These are phyloP conservation scores for Sebastes trivittatus DNA, from an alignment of 2,797 vertebrate species.

Conservation along the genomic window DNA sequence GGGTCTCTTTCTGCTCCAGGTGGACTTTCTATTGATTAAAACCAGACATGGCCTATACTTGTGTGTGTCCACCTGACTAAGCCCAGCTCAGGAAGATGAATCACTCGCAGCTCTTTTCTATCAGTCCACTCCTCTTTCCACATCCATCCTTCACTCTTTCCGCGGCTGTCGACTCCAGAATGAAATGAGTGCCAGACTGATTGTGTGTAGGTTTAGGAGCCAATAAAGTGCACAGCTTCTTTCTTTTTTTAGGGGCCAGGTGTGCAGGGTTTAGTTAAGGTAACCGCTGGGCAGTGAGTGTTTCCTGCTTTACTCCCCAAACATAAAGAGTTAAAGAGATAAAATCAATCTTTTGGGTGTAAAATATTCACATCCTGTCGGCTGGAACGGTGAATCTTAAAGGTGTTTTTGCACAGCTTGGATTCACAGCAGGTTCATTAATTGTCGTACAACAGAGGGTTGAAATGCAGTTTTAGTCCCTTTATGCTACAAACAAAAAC, in stretches of 20 bases:
- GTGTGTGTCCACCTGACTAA: slow-evolving; percentile 52
- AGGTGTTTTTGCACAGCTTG: background rate
- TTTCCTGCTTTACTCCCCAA: slow-evolving; percentile 1
- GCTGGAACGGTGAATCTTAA: background rate
- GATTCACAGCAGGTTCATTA: background rate
- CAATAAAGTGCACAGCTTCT: background rate
- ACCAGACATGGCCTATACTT: slow-evolving; percentile 62
- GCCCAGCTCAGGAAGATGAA: slow-evolving; percentile 65
- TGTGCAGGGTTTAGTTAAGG: background rate
- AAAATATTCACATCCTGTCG: background rate
- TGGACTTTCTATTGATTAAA: slow-evolving; percentile 81
- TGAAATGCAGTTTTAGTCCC: background rate
- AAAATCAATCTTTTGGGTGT: background rate
- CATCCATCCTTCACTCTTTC: slow-evolving; percentile 30
- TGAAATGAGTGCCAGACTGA: slow-evolving; percentile 40
- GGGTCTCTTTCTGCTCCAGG: slow-evolving; percentile 50
- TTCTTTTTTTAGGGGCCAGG: background rate
- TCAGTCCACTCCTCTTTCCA: slow-evolving; percentile 35
- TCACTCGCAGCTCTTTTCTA: slow-evolving; percentile 48
- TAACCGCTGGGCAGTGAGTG: background rate
- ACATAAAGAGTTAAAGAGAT: background rate
- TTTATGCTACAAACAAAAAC: background rate
- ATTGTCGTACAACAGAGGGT: background rate
- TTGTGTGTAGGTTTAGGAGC: slow-evolving; percentile 30
- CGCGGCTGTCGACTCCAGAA: slow-evolving; percentile 18